Evolutionary conservation across 2,113 vertebrate genomes (phyloP), one percentile per base, ranked within the genome.

Genomic region (Elachura formosa): DNA sequence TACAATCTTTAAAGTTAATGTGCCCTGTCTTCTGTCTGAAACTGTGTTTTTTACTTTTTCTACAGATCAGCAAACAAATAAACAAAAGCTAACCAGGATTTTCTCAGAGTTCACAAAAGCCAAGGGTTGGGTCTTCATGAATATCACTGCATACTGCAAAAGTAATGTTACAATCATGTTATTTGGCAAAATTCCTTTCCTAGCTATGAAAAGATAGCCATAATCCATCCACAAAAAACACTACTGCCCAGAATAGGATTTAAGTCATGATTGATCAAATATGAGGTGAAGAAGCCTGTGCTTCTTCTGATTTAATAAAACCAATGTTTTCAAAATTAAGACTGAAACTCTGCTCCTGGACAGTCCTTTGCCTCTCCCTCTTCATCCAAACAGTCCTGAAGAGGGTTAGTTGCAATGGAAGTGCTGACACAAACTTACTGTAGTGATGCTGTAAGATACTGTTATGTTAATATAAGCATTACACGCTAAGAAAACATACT

Each of bases 151-250:
- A 45, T 74, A 55, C 63, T 85, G 71, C 31, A 91, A 89, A 84
- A 69, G 22, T 83, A 54, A 77, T 38, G n/a, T 48, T 89, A 77
- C 74, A 85, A 89, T 79, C 45, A 79, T 82, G 19, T 48, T 66
- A 62, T 93, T 95, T 96, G 94, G 75, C 78, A 85, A 63, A 51
- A 45, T 38, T 49, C 23, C 72, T 87, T 85, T 77, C 52, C 62
- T 49, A 61, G 58, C 74, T 74, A 74, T 55, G 71, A 90, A 90
- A 93, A 95, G 79, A 87, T 77, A 96, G 29, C 56, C 71, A 59
- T 77, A 93, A 96, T 91, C 75, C 33, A 63, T 77, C 94, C 61
- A 84, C 90, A 92, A 51, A 94, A 96, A 34, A 63, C 94, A 91
- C 56, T 8, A 22, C 48, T 74, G 79, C 79, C 51, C 75, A 78